Evolutionary conservation across 2,888 invertebrate species (phyloP), one percentile per base, ranked within the genome.

Genomic region (Thymelicus lineola): DNA sequence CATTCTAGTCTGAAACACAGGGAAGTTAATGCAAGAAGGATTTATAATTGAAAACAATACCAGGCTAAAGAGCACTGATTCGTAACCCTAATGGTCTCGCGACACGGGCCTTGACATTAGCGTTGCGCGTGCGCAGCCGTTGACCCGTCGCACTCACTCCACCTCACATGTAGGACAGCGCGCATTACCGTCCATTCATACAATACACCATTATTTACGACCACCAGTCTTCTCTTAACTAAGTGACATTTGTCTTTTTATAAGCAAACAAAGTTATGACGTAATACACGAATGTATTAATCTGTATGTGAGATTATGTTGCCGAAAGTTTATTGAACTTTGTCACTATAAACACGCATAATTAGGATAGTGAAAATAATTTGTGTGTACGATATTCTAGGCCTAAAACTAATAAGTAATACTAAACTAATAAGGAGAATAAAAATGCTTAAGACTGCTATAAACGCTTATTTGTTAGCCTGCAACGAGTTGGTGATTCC

Each of bases 191-290:
- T 83, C 82, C 84, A 82, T 84, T 85, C 85, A 87, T 83, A 90
- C 88, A 89, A 89, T 89, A 85, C 85, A 77, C 86, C 83, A 88
- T 90, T 89, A 90, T 85, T 86, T 87, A 88, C 82, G 89, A 90
- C 86, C 84, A 86, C 86, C 80, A 82, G 81, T 82, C 78, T 82
- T 77, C 85, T 86, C 84, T 81, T 77, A 80, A 79, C 79, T 83
- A 81, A 85, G 84, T 85, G 88, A 91, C 90, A 86, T 87, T 69
- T 64, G 68, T 69, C 57, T 69, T 69, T 58, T 69, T 69, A 69
- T 46, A 66, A 38, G 50, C 59, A 50, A 36, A 66, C 50, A 60
- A 28, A 59, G 15, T 50, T 58, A 60, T 64, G 46, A 60, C 46
- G 53, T 65, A 71, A 71, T 65, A 36, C 57, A 35, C 58, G 59